Base-by-base conservation (phyloP, 2,113 vertebrate species). In the Fulica atra region DNA sequence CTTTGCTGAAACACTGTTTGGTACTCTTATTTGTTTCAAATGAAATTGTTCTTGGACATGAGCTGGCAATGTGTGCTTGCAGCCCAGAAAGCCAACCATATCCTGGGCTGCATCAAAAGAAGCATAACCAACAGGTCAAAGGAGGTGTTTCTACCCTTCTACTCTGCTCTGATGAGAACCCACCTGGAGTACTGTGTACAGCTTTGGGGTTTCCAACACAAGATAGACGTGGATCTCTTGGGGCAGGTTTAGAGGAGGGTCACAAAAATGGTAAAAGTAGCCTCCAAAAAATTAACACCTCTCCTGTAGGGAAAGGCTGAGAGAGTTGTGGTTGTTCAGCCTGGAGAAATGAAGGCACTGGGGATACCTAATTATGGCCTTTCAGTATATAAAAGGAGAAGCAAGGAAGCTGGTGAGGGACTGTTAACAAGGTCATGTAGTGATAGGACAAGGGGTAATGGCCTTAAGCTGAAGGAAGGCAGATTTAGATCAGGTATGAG, bases 51-150 rank as follows among this genome's bases (percentile, higher is more conserved):
- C 46, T 33, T 36, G 46, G 33, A 35, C 33, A 24, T 8, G 53
- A 72, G 9, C 64, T 0, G 1, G 50, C 57, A 60, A 17, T 1
- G 6, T 9, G 25, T 0, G 2, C 28, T 81, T 1, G 0, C 24
- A 40, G 56, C 54, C 56, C 69, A 65, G 21, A 38, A 33, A 2
- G 33, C 19, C 65, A 61, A n/a, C 26, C 0, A 0, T 7, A 9
- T 18, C 26, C 38, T 33, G n/a, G 46, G 46, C 44, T 76, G 24
- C 26, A 64, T 17, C 10, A 40, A 35, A 46, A 70, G 28, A 2
- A 59, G 16, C 1, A 0, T 28, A 57, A 15, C 33, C 63, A 85
- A 36, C 56, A 40, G 7, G 14, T 28, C 1, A 0, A 68, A 23
- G 42, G 42, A 69, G 33, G 14, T 5, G 46, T 13, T 63, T 44